Evolutionary conservation across 2,113 vertebrate genomes (phyloP).

Genomic region (Origma solitaria): DNA sequence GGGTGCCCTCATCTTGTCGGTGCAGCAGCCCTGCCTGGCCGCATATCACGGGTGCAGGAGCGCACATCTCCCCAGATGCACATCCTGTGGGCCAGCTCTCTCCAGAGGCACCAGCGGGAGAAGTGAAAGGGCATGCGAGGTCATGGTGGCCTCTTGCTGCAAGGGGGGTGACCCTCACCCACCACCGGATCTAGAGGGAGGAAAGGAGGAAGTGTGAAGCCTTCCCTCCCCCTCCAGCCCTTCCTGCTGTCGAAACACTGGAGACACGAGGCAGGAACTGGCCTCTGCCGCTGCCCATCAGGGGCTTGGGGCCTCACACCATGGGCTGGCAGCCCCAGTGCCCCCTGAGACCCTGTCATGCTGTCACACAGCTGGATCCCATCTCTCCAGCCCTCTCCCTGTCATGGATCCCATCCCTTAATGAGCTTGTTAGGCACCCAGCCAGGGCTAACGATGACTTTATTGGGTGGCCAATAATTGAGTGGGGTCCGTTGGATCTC

Average conservation of each 20-base stretch:
- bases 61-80: neutral
- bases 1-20: neutral
- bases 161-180: neutral
- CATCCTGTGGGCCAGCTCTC: neutral
- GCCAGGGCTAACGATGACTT: neutral
- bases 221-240: constrained; percentile 5
- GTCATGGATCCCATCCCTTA: neutral
- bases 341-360: neutral
- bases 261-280: neutral
- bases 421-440: neutral
- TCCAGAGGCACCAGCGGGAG: neutral
- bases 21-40: neutral
- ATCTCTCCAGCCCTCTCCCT: neutral
- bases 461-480: neutral
- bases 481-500: neutral
- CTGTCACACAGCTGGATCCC: neutral
- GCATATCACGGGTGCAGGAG: neutral
- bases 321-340: neutral
- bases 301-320: neutral
- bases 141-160: neutral
- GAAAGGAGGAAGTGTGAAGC: constrained; percentile 8
- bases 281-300: neutral
- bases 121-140: neutral
- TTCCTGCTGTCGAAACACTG: constrained; percentile 15
- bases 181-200: neutral